These are phyloP conservation scores for Cylindroiulus punctatus DNA, from an alignment of 2,888 invertebrate species.

Conservation along the genomic window DNA sequence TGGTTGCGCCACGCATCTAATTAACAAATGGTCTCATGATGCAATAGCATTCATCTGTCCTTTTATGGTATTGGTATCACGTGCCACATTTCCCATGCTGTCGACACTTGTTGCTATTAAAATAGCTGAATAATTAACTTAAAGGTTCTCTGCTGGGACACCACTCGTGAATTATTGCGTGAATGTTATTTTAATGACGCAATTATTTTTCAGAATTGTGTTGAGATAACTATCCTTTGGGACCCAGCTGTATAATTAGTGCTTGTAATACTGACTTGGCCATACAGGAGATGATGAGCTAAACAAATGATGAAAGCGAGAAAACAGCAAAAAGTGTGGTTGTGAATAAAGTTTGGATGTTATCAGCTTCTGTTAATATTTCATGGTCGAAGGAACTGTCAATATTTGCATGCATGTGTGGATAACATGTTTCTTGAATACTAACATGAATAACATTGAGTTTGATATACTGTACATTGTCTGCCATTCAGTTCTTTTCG, in stretches of 20 bases:
- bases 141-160: neutral
- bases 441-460: too few relatives aligned
- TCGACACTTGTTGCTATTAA: neutral
- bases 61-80: neutral
- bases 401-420: too few relatives aligned
- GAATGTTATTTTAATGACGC: neutral
- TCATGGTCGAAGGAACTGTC: neutral
- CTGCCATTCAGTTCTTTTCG: too few relatives aligned
- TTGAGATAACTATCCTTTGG: neutral
- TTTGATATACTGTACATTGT: too few relatives aligned
- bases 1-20: neutral
- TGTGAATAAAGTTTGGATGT: neutral
- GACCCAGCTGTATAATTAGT: neutral
- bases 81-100: neutral
- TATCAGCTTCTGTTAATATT: neutral
- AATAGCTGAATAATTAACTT: slow-evolving; percentile 3
- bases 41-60: neutral
- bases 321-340: neutral
- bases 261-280: neutral
- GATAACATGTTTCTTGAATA: too few relatives aligned
- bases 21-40: neutral
- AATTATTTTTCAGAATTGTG: neutral
- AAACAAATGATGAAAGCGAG: neutral
- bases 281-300: neutral
- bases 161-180: neutral